Conservation (phyloP, 1,140 invertebrate genomes). For the Ostrea denselamellosa region DNA sequence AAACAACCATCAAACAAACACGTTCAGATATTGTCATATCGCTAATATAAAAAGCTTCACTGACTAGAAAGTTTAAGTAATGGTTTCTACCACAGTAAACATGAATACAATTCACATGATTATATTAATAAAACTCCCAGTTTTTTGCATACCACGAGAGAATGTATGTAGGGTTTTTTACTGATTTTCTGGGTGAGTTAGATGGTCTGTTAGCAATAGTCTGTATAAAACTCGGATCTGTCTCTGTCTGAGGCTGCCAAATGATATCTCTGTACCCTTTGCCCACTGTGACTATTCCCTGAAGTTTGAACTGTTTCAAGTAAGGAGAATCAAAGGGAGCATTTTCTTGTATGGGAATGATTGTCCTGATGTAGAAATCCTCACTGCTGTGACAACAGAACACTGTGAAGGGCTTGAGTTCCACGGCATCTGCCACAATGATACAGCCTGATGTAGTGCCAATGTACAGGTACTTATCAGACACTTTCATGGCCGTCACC, state of each 20-base stretch:
- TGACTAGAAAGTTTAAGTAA: background rate
- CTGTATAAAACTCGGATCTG: background rate
- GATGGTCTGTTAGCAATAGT: background rate
- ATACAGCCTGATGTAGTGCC: slow-evolving; percentile 72
- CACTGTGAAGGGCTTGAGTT: slow-evolving; percentile 63
- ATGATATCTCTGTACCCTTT: slow-evolving; percentile 66
- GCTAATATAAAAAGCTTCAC: background rate
- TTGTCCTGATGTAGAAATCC: slow-evolving; percentile 69
- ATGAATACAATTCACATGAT: background rate
- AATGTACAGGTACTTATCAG: slow-evolving; percentile 70
- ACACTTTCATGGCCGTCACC: slow-evolving; percentile 67
- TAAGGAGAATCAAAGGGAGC: background rate
- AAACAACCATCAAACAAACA: too few species aligned
- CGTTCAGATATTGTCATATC: too few species aligned
- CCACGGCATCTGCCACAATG: slow-evolving; percentile 67
- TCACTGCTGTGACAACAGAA: slow-evolving; percentile 69
- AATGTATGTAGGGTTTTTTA: slow-evolving; percentile 63
- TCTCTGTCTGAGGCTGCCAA: background rate
- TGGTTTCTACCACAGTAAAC: background rate
- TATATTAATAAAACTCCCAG: slow-evolving; percentile 70
- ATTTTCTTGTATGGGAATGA: slow-evolving; percentile 62
- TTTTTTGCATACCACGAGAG: slow-evolving; percentile 68
- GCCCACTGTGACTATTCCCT: slow-evolving; percentile 66
- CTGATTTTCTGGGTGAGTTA: background rate
- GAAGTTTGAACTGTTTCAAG: slow-evolving; percentile 22